A percentile compares a stretch with the other conserved stretches of the same genome.
These are phyloP conservation scores for Pelodiscus sinensis DNA, from an alignment of 2,113 vertebrate species.

Conservation along the genomic window DNA sequence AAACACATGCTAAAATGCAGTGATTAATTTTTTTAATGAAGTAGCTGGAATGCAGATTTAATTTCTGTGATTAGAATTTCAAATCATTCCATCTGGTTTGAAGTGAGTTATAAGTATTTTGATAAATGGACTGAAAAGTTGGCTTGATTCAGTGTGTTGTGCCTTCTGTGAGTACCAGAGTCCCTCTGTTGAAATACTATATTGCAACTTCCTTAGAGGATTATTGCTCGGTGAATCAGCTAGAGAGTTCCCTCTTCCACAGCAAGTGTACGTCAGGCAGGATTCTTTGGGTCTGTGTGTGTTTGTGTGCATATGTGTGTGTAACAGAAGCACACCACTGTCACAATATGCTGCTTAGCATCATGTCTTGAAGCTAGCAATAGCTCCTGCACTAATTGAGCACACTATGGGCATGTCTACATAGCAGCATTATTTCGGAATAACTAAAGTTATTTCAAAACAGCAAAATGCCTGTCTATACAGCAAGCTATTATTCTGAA, in stretches of 20 bases:
- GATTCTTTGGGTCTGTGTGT: neutral
- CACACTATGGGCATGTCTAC: no score
- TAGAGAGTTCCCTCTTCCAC: neutral
- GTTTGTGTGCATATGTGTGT: neutral
- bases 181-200: rapidly evolving
- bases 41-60: neutral
- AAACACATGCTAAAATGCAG: neutral
- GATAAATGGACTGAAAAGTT: conserved; percentile 23
- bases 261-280: neutral
- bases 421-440: no score
- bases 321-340: neutral
- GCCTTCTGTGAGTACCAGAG: neutral
- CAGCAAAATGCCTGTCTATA: no score
- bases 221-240: conserved; percentile 1
- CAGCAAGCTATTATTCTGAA: no score
- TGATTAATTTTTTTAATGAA: neutral
- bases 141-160: neutral
- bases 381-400: neutral
- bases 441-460: no score
- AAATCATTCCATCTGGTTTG: conserved; percentile 13
- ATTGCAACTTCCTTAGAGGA: conserved; percentile 25
- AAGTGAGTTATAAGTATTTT: neutral
- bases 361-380: neutral
- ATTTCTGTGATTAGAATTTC: neutral
- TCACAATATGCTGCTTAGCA: conserved; percentile 21